phyloP scores from a whole-genome alignment of 2,113 vertebrate genomes.

The Pyrgilauda ruficollis region DNA sequence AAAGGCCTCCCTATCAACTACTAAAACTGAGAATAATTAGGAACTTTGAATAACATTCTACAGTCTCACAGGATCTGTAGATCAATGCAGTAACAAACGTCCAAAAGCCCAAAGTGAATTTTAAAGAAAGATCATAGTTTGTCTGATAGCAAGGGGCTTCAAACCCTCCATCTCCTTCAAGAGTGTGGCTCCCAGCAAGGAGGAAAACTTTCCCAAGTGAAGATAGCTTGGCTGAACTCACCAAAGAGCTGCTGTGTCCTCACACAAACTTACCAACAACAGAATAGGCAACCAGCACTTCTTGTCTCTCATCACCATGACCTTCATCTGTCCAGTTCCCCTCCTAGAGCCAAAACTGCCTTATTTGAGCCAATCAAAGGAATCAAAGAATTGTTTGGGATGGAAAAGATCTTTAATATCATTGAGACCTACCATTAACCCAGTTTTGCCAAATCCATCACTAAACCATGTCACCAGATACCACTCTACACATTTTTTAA shows the following conservation, averaged over 20 bases:
- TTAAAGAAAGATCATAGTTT: neutral
- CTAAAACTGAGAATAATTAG: neutral
- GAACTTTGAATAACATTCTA: neutral
- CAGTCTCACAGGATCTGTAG: neutral
- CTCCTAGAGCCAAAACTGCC: neutral
- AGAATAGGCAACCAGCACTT: neutral
- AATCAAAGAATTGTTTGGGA: neutral
- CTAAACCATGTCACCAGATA: neutral
- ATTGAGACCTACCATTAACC: rapidly evolving
- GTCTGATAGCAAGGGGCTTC: neutral
- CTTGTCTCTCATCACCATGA: neutral
- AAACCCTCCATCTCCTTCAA: neutral
- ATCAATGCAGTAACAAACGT: neutral
- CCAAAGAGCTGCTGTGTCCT: neutral
- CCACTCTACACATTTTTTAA: neutral
- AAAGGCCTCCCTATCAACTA: neutral
- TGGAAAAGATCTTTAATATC: neutral
- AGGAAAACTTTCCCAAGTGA: neutral
- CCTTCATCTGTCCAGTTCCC: neutral
- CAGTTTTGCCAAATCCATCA: neutral
- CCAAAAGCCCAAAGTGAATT: neutral
- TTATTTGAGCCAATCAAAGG: neutral
- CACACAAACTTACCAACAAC: neutral
- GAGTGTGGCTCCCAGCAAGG: neutral
- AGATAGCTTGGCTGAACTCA: neutral